Base-by-base conservation (phyloP, 2,797 vertebrate genomes). In the Staurois parvus region DNA sequence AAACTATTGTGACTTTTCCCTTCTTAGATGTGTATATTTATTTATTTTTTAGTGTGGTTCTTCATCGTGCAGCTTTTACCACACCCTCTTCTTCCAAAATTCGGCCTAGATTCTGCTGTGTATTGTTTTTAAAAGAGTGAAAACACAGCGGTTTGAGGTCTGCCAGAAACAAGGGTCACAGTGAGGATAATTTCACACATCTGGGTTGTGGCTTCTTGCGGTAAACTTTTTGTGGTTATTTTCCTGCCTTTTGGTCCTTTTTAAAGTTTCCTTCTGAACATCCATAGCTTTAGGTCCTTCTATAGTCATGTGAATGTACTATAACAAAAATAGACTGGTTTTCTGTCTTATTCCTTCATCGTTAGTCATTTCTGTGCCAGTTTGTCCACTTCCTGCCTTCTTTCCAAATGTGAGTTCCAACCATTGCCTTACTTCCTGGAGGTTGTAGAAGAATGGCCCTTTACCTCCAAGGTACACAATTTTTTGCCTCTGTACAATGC, bases 381-480 rank as follows among this genome's bases (percentile, higher is more conserved):
- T 64, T 66, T 64, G 59, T 11, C 28, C 17, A 0, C 30, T 40
- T 29, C 3, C 13, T 15, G 85, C 94, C 95, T 94, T 95, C 89
- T 95, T 95, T 72, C 94, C 95, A 84, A 95, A 97, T 88, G 95
- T 97, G 91, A 94, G 95, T 86, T 99, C 98, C 88, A 99, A 93
- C 97, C 98, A 99, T 84, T 89, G 92, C 45, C 94, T 94, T 78
- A 98, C 97, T 86, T 97, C 96, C 88, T 96, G 96, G 86, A 99
- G 94, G 87, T 94, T 96, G 91, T 99, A 99, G 91, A 94, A 98
- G 92, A 99, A 99, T 0, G 98, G 98, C 11, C 98, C 98, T 90
- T 99, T 99, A 5, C 98, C 98, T 0, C 98, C 97, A 30, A 99
- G 90, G 89, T 99, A 99, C 83, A 96, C 96, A 0, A 99, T 96